These are phyloP conservation scores for Luperina nickerlii DNA, from an alignment of 2,888 invertebrate genomes.

Conservation along the genomic window DNA sequence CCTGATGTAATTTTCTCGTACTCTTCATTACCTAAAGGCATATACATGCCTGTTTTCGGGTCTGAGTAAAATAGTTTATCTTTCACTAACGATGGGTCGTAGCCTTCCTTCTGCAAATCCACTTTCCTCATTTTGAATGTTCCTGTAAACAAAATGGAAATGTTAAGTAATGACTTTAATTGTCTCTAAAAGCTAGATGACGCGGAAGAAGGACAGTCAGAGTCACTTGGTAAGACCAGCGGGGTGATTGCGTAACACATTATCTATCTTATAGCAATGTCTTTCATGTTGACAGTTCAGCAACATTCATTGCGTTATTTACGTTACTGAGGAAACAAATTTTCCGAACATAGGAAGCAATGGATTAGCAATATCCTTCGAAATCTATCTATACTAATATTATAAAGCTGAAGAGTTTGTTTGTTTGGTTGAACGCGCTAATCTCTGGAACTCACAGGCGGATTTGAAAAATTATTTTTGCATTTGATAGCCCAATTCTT, in stretches of 20 bases:
- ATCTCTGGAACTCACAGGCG: too few relatives aligned
- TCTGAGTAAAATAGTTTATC: constrained; percentile 96
- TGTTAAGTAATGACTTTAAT: background rate
- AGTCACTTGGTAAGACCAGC: background rate
- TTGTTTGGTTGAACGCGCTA: too few relatives aligned
- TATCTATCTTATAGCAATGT: too few relatives aligned
- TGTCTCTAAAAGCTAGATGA: background rate
- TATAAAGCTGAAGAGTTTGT: too few relatives aligned
- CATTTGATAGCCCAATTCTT: too few relatives aligned
- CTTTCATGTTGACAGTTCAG: background rate
- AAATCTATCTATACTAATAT: too few relatives aligned
- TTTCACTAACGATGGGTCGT: constrained; percentile 92
- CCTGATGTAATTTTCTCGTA: constrained; percentile 94
- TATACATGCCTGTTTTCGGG: constrained; percentile 92
- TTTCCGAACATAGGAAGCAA: background rate
- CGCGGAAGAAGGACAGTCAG: too few relatives aligned
- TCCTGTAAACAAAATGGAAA: constrained; percentile 90
- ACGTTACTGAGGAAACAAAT: background rate
- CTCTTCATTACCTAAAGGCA: constrained; percentile 92
- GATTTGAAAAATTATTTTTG: too few relatives aligned
- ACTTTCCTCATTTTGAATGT: constrained; percentile 99
- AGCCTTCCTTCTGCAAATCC: constrained; percentile 97
- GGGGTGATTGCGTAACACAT: background rate
- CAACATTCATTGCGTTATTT: background rate
- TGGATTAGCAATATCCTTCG: background rate